These are phyloP conservation scores for Nothoprocta perdicaria DNA, from an alignment of 2,113 vertebrate species.

Conservation along the genomic window DNA sequence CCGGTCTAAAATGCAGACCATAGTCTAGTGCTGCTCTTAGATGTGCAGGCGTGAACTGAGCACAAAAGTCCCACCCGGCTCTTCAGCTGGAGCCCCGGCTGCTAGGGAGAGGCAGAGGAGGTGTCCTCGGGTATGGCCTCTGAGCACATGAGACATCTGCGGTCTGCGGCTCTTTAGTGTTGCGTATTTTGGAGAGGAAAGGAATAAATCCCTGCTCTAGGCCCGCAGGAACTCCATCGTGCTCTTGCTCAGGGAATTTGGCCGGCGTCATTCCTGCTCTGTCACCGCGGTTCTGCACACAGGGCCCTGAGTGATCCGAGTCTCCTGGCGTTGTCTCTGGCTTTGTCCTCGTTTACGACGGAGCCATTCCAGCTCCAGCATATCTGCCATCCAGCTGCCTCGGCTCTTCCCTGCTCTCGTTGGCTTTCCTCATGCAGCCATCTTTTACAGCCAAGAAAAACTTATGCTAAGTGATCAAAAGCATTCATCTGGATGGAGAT, in stretches of 20 bases:
- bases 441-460: slow-evolving; percentile 60
- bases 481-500: slow-evolving; percentile 50
- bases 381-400: neutral
- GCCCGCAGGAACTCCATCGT: slow-evolving; percentile 29
- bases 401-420: neutral
- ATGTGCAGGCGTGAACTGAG: neutral
- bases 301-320: neutral
- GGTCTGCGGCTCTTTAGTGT: neutral
- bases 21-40: neutral
- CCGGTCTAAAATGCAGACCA: neutral
- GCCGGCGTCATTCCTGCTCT: neutral
- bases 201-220: slow-evolving; percentile 17
- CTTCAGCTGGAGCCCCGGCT: fast-evolving
- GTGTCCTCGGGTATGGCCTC: neutral
- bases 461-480: slow-evolving; percentile 60
- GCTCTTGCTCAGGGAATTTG: neutral
- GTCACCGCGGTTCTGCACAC: neutral
- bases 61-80: neutral
- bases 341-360: neutral
- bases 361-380: neutral
- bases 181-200: neutral
- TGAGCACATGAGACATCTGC: neutral
- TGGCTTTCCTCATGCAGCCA: slow-evolving; percentile 38
- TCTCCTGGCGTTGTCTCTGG: slow-evolving; percentile 18
- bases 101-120: neutral